A percentile compares a stretch with the other conserved stretches of the same genome.
Evolutionary conservation across 2,113 vertebrate genomes (phyloP).

Genomic region (Tricholaema leucomelas): DNA sequence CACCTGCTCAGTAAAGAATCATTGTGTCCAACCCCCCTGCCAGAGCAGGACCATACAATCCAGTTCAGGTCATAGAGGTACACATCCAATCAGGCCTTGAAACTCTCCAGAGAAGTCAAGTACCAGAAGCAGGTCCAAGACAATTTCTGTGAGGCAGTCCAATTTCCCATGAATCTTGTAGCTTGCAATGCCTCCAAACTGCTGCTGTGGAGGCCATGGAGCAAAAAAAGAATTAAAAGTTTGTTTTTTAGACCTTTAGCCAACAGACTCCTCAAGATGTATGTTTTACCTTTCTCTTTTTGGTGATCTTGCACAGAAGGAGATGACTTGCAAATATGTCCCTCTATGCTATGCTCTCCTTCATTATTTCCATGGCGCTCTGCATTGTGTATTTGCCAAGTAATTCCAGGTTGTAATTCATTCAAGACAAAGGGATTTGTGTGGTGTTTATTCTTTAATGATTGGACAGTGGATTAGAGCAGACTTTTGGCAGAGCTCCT

Average conservation of each 20-base stretch:
- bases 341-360: background rate
- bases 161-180: background rate
- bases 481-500: constrained; percentile 62
- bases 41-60: too few species aligned
- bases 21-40: too few species aligned
- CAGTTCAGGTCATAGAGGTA: too few species aligned
- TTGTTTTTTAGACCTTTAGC: background rate
- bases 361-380: constrained; percentile 15
- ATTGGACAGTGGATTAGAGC: constrained; percentile 61
- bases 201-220: background rate
- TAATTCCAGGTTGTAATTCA: constrained; percentile 64
- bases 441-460: constrained; percentile 62
- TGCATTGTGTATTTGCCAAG: constrained; percentile 52
- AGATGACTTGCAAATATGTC: constrained; percentile 59
- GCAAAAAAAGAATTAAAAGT: background rate
- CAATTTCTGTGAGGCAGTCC: background rate
- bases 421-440: constrained; percentile 54
- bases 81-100: too few species aligned
- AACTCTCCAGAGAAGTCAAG: too few species aligned
- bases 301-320: constrained; percentile 30
- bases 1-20: too few species aligned
- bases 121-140: background rate
- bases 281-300: background rate
- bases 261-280: background rate
- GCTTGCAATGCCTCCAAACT: background rate